phyloP scores from a whole-genome alignment of 2,797 vertebrate species.

The Cyclopterus lumpus region DNA sequence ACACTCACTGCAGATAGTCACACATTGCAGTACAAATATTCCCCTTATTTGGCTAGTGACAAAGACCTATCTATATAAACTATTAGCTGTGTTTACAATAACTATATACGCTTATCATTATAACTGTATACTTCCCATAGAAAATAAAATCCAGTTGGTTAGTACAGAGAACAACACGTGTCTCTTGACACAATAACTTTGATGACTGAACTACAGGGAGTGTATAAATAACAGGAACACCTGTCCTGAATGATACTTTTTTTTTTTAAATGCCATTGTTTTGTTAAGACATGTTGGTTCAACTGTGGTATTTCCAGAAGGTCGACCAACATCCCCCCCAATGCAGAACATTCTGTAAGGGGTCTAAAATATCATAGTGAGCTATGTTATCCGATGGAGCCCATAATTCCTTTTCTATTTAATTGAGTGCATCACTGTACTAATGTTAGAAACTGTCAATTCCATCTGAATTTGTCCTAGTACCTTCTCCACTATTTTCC shows the following conservation, averaged over 20 bases:
- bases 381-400: background rate
- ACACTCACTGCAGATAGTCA: background rate
- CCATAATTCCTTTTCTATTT: background rate
- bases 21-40: background rate
- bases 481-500: slow-evolving; percentile 98
- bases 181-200: background rate
- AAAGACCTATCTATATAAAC: background rate
- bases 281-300: background rate
- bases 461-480: background rate
- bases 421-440: background rate
- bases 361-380: background rate
- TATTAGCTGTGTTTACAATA: background rate
- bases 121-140: background rate
- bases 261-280: background rate
- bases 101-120: background rate
- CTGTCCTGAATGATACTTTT: background rate
- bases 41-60: background rate
- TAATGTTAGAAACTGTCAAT: background rate
- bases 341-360: background rate
- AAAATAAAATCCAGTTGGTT: background rate
- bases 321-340: no score
- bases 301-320: background rate
- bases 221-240: background rate
- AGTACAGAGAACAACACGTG: background rate
- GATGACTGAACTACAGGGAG: background rate